These are phyloP conservation scores for Epinotia bilunana DNA, from an alignment of 2,888 invertebrate species.

Conservation along the genomic window DNA sequence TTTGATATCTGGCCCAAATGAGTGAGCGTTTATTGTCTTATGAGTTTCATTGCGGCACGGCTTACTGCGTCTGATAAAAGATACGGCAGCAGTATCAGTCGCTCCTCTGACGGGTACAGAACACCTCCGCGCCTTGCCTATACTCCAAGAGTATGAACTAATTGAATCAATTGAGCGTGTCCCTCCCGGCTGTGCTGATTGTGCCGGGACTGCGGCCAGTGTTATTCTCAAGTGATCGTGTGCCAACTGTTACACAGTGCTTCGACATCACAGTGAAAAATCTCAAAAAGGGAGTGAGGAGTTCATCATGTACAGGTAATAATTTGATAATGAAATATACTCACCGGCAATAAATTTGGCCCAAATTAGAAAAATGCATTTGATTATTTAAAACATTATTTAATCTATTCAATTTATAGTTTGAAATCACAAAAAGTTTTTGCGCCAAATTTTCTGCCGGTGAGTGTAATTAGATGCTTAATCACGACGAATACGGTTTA, in stretches of 20 bases:
- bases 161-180: conserved; percentile 80
- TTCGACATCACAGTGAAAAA: conserved; percentile 40
- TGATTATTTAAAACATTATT: no score
- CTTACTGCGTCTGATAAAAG: conserved; percentile 75
- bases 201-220: conserved; percentile 51
- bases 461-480: no score
- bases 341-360: no score
- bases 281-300: conserved; percentile 28
- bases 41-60: conserved; percentile 56
- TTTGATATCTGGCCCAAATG: conserved; percentile 65
- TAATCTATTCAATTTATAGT: no score
- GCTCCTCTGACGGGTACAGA: conserved; percentile 65
- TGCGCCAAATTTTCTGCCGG: no score
- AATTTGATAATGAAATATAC: not conserved
- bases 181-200: conserved; percentile 64
- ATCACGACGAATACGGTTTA: not conserved
- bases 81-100: conserved; percentile 76
- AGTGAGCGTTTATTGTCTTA: conserved; percentile 70
- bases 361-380: no score
- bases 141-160: conserved; percentile 48
- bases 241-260: conserved; percentile 45
- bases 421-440: no score
- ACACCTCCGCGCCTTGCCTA: conserved; percentile 55
- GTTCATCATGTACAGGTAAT: conserved; percentile 52
- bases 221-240: conserved; percentile 43